These are phyloP conservation scores for Subanguina moxae DNA, from an alignment of 1,140 invertebrate species.

Conservation along the genomic window DNA sequence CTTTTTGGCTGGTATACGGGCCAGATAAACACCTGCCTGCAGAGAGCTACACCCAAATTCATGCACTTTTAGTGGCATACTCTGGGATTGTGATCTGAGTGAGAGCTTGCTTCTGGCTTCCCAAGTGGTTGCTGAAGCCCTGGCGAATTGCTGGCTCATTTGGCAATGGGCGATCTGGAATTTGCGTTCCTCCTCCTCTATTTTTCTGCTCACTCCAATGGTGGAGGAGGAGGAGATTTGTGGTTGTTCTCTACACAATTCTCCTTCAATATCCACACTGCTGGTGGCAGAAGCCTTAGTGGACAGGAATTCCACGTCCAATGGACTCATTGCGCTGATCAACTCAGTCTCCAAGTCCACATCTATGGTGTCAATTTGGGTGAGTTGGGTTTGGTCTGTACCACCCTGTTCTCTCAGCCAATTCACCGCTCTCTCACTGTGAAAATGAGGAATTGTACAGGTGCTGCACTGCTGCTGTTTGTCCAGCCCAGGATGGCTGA, in stretches of 20 bases:
- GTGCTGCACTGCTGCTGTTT: too few species aligned
- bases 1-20: too few species aligned
- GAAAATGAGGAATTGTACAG: neutral
- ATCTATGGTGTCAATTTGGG: neutral
- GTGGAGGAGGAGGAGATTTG: too few species aligned
- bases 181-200: neutral
- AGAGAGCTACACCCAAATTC: constrained; percentile 31
- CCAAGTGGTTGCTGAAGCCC: too few species aligned
- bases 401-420: neutral
- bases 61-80: constrained; percentile 19
- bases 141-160: too few species aligned
- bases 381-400: neutral
- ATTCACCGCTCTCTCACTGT: neutral
- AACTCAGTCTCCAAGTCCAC: neutral
- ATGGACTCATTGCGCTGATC: neutral
- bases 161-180: constrained; percentile 2
- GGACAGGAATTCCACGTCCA: neutral
- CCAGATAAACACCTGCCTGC: neutral
- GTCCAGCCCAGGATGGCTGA: too few species aligned
- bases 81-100: neutral
- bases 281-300: too few species aligned
- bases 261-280: too few species aligned
- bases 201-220: neutral
- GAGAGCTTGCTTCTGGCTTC: too few species aligned
- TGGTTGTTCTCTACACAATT: too few species aligned